Evolutionary conservation across 2,888 invertebrate species (phyloP).

Genomic region (Podotricha telesiphe): DNA sequence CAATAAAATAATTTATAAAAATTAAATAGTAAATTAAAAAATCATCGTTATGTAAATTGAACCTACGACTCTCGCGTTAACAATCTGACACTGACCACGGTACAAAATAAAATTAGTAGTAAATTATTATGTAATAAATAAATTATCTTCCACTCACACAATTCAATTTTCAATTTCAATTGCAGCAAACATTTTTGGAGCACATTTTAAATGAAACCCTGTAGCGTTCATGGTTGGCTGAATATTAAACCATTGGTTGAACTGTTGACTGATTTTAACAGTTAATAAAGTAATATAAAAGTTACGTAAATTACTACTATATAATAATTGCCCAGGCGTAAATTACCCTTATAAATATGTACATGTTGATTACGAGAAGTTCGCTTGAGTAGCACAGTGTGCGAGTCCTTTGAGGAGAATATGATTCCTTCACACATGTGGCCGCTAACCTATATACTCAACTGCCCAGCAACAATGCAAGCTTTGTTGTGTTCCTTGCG

Average conservation of each 20-base stretch:
- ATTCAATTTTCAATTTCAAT: conserved; percentile 14
- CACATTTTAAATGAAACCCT: conserved; percentile 6
- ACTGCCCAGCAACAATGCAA: conserved; percentile 13
- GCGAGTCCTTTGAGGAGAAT: conserved; percentile 23
- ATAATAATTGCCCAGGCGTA: neutral
- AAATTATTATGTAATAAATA: too few relatives aligned
- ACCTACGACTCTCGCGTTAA: too few relatives aligned
- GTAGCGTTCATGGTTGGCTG: conserved; percentile 15
- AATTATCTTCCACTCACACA: conserved; percentile 1
- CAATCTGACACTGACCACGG: too few relatives aligned
- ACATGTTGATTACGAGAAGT: conserved; percentile 2
- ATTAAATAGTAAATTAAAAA: too few relatives aligned
- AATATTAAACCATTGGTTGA: conserved; percentile 19
- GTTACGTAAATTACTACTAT: neutral
- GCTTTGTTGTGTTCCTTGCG: conserved; percentile 22
- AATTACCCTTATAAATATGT: neutral
- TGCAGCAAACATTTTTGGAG: conserved; percentile 4
- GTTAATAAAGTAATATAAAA: conserved; percentile 9
- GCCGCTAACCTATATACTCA: conserved; percentile 27
- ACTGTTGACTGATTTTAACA: conserved; percentile 9
- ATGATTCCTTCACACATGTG: conserved; percentile 23
- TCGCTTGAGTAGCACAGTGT: conserved; percentile 11
- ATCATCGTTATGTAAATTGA: too few relatives aligned
- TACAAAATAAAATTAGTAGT: too few relatives aligned
- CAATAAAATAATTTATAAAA: too few relatives aligned